Conservation (phyloP, 1,140 invertebrate species). For the Neodiprion lecontei region DNA sequence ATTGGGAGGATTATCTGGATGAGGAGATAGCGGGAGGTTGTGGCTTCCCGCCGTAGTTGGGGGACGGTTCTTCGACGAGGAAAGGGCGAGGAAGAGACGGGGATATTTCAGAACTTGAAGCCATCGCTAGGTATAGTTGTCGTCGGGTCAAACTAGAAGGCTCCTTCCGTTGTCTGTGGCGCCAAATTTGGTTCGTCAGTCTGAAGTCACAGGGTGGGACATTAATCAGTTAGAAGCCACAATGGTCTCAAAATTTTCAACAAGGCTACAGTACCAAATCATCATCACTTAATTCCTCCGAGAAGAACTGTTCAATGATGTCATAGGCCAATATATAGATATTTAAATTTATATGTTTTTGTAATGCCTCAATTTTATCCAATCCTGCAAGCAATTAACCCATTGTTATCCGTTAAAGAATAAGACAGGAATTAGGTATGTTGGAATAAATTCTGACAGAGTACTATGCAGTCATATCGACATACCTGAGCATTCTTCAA, state of each 20-base stretch:
- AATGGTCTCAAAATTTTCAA: background rate
- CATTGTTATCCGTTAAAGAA: background rate
- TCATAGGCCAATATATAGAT: slow-evolving; percentile 99
- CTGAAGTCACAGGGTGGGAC: slow-evolving; percentile 60
- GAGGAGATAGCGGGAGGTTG: slow-evolving; percentile 50
- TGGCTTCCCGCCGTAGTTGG: slow-evolving; percentile 46
- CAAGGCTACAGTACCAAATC: background rate
- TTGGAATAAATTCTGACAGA: background rate
- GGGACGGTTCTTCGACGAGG: slow-evolving; percentile 53
- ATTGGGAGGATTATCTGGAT: background rate
- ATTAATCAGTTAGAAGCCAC: slow-evolving; percentile 12
- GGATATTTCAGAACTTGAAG: slow-evolving; percentile 78
- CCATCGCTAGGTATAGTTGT: slow-evolving; percentile 77
- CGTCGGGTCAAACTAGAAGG: slow-evolving; percentile 88
- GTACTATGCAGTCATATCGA: background rate
- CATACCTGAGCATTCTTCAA: slow-evolving; percentile 87
- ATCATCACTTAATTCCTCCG: slow-evolving; percentile 79
- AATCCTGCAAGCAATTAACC: slow-evolving; percentile 65
- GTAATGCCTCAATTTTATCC: slow-evolving; percentile 95
- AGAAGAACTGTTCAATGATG: slow-evolving; percentile 98
- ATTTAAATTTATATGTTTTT: slow-evolving; percentile 96
- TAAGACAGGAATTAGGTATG: background rate
- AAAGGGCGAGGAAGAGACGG: slow-evolving; percentile 39
- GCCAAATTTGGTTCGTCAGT: slow-evolving; percentile 80
- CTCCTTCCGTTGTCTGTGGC: slow-evolving; percentile 74